Evolutionary conservation across 2,797 vertebrate genomes (phyloP), one percentile per base, ranked within the genome.

Genomic region (Epinephelus coioides): DNA sequence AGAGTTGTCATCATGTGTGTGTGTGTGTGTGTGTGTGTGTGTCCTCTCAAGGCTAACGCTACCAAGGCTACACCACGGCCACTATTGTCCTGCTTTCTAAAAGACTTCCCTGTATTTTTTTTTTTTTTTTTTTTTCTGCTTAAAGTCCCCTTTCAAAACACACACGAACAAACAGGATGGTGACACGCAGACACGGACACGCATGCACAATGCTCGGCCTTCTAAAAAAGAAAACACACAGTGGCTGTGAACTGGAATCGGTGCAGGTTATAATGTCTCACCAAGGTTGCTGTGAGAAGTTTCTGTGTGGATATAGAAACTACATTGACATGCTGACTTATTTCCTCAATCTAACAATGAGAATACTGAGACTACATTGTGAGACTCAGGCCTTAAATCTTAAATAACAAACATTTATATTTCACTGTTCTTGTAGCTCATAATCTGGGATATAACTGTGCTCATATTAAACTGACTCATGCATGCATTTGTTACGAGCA

Each of bases 11-110:
- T 47, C 34, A 12, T 49, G 51, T 43, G 67, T 27, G 34, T 63
- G 51, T 75, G 60, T 19, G 21, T 75, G 60, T 19, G 21, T 21
- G 70, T 56, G 66, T 63, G 30, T 78, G 40, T 82, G 82, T 76
- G 54, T 82, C 46, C 65, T 82, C 85, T 88, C 83, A 89, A 91
- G 90, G 88, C 88, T 89, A 70, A 79, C 27, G 46, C 71, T 64
- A 88, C 91, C 88, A 91, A 93, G 91, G 93, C 86, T 89, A 73
- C 50, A 71, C 38, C 55, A 19, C 25, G 67, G 75, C 64, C 76
- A 59, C 81, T 59, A 84, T 91, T 89, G 82, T 88, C 73, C 76
- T 56, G 69, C 30, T 73, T 76, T 67, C 63, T 79, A 73, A 86
- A 84, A 84, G 82, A 65, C 69, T 86, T 81, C 40, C 71, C 55